phyloP scores from a whole-genome alignment of 2,888 invertebrate species.

The Polietes domitor region DNA sequence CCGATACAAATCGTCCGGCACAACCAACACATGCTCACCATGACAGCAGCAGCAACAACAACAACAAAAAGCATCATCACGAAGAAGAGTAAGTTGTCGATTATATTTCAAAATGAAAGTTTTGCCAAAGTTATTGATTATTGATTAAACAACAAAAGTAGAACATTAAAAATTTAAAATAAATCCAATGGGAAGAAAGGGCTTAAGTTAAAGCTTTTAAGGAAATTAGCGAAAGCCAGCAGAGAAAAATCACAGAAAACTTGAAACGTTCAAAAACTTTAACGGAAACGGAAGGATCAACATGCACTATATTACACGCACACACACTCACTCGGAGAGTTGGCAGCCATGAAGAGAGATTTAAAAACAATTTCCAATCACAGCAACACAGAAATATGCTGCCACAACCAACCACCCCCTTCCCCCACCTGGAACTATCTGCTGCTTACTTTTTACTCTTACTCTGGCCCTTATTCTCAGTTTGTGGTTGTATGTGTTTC shows the following conservation, averaged over 20 bases:
- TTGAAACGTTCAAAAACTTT: constrained; percentile 21
- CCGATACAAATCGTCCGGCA: constrained; percentile 83
- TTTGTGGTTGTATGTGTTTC: background rate
- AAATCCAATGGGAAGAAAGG: background rate
- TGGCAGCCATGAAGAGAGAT: background rate
- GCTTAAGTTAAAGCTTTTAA: constrained; percentile 42
- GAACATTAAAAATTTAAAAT: background rate
- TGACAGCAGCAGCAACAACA: constrained; percentile 76
- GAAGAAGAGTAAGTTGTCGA: constrained; percentile 79
- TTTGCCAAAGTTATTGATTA: background rate
- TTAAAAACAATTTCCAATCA: constrained; percentile 21
- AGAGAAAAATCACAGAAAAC: background rate
- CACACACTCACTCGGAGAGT: background rate
- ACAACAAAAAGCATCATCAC: constrained; percentile 81
- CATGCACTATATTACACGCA: background rate
- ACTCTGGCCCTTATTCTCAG: background rate
- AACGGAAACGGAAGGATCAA: constrained; percentile 1
- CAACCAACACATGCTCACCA: constrained; percentile 45
- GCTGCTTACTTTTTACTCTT: background rate
- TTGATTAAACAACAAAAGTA: background rate
- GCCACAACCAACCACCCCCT: background rate
- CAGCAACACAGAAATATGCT: constrained; percentile 6
- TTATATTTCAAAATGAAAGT: background rate
- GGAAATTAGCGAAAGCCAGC: constrained; percentile 12
- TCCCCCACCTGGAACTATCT: background rate